Base-by-base conservation (phyloP, 2,888 invertebrate genomes). In the Cosmia trapezina region DNA sequence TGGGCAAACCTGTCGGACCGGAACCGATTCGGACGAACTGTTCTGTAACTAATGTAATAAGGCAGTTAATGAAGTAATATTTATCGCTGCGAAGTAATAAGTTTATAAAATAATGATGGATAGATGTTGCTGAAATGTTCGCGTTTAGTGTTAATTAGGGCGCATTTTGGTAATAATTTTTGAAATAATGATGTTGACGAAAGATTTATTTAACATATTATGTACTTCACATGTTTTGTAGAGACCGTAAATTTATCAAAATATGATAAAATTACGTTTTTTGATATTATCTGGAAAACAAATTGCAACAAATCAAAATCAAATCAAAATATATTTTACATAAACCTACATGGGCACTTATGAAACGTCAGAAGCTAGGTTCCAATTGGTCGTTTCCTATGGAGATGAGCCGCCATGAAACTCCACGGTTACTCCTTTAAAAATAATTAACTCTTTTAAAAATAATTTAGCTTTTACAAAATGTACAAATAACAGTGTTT, bases 11-110 rank as follows among this genome's bases (percentile, higher is more conserved):
- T 62, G 79, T 53, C 33, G 2, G 33, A 71, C 60, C 51, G 62
- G 75, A 77, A 78, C 70, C 60, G 62, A 68, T 77, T 49, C 51
- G 57, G 54, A 4, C 22, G 51, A 71, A 33, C n/a, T 60, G 33
- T 75, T 83, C 68, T 64, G 51, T 70, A 66, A 69, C 68, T 80
- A 76, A 80, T 80, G 14, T 73, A 73, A 76, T 80, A 71, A 67
- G 22, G 49, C 14, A 17, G 56, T 19, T 70, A 76, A 76, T 78
- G 65, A 65, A 28, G 56, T 75, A n/a, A 54, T 61, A 73, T 76
- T 78, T 68, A 70, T 59, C 51, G 67, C 33, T 49, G 14, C 4
- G 4, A 59, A 64, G 41, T 70, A 56, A 56, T 63, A 61, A 64
- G n/a, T 61, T 61, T 59, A n/a, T 69, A 60, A 63, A 54, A 80